Conservation (phyloP, 2,113 vertebrate species). For the Chaetops frenatus region DNA sequence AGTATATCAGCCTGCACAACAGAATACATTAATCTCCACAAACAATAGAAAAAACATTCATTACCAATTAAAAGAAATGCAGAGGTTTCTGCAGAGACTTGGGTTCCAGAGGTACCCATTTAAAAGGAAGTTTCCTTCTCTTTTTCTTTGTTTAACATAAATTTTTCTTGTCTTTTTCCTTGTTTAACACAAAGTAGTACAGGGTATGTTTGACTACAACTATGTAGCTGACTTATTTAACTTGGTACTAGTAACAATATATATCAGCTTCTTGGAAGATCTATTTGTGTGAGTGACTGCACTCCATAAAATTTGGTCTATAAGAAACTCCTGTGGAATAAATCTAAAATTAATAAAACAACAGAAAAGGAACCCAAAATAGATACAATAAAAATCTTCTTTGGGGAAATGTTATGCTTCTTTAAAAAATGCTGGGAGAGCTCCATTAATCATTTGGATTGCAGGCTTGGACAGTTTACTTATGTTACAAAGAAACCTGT, state of each 20-base stretch:
- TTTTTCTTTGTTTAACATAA: background rate
- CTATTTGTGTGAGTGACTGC: background rate
- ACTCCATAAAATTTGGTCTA: background rate
- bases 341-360: background rate
- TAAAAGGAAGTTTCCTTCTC: background rate
- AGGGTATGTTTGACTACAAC: background rate
- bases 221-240: background rate
- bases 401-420: background rate
- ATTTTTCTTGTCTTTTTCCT: background rate
- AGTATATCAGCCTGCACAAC: background rate
- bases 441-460: constrained; percentile 4
- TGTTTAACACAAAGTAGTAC: background rate
- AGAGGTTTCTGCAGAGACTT: background rate
- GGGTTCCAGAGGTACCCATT: background rate
- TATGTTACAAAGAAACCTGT: background rate
- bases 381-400: background rate
- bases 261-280: background rate
- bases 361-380: background rate
- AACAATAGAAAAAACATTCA: background rate
- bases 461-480: background rate
- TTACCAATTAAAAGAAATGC: background rate
- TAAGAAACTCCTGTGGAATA: background rate
- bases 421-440: background rate
- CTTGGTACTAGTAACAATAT: background rate
- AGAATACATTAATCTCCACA: background rate